Evolutionary conservation across 2,888 invertebrate species (phyloP).

Genomic region (Epirrhoe alternata): DNA sequence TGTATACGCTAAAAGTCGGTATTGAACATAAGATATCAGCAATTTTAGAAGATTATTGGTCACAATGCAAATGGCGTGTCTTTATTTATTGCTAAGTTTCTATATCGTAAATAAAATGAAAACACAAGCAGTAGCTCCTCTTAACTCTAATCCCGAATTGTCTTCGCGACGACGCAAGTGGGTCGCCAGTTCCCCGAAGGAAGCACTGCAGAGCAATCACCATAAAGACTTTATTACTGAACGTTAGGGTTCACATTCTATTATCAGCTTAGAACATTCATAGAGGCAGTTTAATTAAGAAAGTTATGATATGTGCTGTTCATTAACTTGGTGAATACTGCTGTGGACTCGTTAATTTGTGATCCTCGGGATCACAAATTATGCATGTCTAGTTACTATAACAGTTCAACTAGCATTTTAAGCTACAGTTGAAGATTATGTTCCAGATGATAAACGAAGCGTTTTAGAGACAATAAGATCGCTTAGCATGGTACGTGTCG

Average conservation of each 20-base stretch:
- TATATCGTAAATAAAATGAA: conserved; percentile 20
- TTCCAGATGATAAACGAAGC: too few species aligned
- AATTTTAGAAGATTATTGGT: not conserved
- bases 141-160: conserved; percentile 28
- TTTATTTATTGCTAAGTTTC: not conserved
- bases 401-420: too few species aligned
- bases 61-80: not conserved
- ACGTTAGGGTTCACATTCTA: conserved; percentile 41
- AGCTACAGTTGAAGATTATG: too few species aligned
- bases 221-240: conserved; percentile 34
- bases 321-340: conserved; percentile 39
- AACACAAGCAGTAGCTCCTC: too few species aligned
- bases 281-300: conserved; percentile 48
- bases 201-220: conserved; percentile 41
- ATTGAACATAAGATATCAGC: too few species aligned
- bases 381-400: conserved; percentile 21
- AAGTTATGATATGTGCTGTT: conserved; percentile 51
- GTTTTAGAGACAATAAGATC: too few species aligned
- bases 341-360: conserved; percentile 38
- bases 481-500: too few species aligned
- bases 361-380: conserved; percentile 18
- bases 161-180: conserved; percentile 47
- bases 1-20: too few species aligned
- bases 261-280: conserved; percentile 37
- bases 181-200: conserved; percentile 50